Conservation (phyloP, 1,140 invertebrate genomes). For the Diabrotica virgifera region DNA sequence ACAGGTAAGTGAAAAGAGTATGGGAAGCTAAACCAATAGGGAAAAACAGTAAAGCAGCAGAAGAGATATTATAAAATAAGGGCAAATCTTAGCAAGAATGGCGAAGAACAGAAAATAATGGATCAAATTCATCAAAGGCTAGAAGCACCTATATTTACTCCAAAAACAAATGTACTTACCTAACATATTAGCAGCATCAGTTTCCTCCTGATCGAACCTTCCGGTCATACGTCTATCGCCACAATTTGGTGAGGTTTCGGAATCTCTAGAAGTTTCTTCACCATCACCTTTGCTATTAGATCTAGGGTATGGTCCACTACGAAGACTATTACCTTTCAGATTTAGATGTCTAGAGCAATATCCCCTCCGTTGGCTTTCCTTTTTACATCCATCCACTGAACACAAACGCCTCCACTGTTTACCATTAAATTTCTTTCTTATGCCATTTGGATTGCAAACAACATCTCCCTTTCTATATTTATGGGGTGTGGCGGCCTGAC, state of each 20-base stretch:
- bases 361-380: constrained; percentile 95
- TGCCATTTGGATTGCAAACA: constrained; percentile 92
- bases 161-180: constrained; percentile 55
- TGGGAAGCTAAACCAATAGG: no score
- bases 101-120: no score
- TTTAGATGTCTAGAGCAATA: constrained; percentile 96
- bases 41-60: no score
- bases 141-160: no score
- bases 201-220: constrained; percentile 88
- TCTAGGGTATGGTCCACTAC: constrained; percentile 48
- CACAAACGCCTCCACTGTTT: constrained; percentile 98
- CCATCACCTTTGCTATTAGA: constrained; percentile 66
- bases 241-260: constrained; percentile 81
- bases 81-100: no score
- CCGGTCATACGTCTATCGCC: constrained; percentile 67
- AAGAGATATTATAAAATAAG: no score
- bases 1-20: no score
- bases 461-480: constrained; percentile 99
- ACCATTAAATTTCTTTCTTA: constrained; percentile 98
- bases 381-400: constrained; percentile 92
- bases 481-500: constrained; percentile 86
- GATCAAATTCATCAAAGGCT: no score
- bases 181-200: constrained; percentile 94
- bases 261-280: constrained; percentile 86
- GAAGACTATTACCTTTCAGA: constrained; percentile 68